These are phyloP conservation scores for Malachius bipustulatus DNA, from an alignment of 2,888 invertebrate genomes.

Conservation along the genomic window DNA sequence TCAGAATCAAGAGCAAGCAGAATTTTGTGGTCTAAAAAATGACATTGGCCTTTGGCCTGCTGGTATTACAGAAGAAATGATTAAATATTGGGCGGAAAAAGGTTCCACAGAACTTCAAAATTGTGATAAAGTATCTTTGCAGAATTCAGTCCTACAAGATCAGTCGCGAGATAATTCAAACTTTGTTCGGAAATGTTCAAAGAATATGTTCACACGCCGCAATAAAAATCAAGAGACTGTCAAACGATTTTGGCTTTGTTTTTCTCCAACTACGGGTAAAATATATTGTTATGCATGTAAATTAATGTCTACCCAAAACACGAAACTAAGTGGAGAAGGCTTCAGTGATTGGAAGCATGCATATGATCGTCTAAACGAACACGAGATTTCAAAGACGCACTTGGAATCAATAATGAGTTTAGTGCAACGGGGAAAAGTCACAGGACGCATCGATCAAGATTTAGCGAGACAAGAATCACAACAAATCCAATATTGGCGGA, in stretches of 20 bases:
- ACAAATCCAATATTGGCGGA: constrained; percentile 17
- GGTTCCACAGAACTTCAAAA: constrained; percentile 8
- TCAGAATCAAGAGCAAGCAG: constrained; percentile 2
- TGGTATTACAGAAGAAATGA: constrained; percentile 7
- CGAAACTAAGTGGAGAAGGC: constrained; percentile 14
- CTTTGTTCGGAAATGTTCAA: constrained; percentile 9
- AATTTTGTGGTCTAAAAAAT: constrained; percentile 8
- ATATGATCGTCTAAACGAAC: constrained; percentile 13
- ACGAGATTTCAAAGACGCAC: constrained; percentile 11
- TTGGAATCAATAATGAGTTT: background rate
- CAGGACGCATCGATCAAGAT: constrained; percentile 5
- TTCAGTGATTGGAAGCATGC: constrained; percentile 17
- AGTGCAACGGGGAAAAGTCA: constrained; percentile 4
- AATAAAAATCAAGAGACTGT: constrained; percentile 9
- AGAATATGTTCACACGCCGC: constrained; percentile 8
- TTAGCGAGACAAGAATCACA: constrained; percentile 4
- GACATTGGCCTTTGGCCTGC: constrained; percentile 8
- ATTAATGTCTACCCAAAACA: constrained; percentile 10
- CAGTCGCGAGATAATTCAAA: constrained; percentile 6
- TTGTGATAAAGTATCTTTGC: constrained; percentile 10
- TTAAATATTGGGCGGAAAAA: constrained; percentile 8
- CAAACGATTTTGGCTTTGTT: constrained; percentile 17
- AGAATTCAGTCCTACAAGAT: constrained; percentile 9
- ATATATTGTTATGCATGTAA: constrained; percentile 17
- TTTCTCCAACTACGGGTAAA: constrained; percentile 16